phyloP scores from a whole-genome alignment of 2,888 invertebrate species.

The Cybosia mesomella region DNA sequence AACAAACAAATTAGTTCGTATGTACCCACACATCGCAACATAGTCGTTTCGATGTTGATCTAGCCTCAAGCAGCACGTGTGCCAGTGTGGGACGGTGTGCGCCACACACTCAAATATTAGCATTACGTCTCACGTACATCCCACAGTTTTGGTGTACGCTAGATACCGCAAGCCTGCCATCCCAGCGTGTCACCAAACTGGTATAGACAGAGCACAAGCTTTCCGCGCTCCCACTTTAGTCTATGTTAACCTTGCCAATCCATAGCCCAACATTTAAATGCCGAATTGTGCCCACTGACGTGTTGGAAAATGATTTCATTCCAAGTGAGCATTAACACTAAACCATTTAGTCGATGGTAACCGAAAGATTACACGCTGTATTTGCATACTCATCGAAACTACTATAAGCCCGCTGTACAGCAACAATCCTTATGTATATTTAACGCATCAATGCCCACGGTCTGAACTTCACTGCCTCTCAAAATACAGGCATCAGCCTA shows the following conservation, averaged over 20 bases:
- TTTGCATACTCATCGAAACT: too few species aligned
- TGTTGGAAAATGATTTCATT: background rate
- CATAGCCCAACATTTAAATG: background rate
- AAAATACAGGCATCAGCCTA: too few species aligned
- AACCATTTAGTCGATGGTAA: too few species aligned
- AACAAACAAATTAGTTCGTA: conserved; percentile 49
- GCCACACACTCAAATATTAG: conserved; percentile 35
- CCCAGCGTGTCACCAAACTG: background rate
- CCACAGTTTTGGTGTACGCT: background rate
- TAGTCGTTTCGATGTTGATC: conserved; percentile 22
- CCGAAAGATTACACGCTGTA: too few species aligned
- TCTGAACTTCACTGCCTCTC: too few species aligned
- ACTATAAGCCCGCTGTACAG: too few species aligned
- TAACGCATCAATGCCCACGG: too few species aligned
- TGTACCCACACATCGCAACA: conserved; percentile 30
- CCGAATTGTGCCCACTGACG: background rate
- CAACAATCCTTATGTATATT: too few species aligned
- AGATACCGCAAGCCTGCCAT: background rate
- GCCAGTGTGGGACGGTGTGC: background rate
- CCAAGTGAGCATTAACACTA: background rate
- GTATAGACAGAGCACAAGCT: too few species aligned
- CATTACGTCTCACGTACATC: conserved; percentile 23
- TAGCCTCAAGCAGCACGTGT: conserved; percentile 1
- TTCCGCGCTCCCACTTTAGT: background rate
- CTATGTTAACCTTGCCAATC: too few species aligned